Conservation (phyloP, 2,888 invertebrate species). For the Troides aeacus region DNA sequence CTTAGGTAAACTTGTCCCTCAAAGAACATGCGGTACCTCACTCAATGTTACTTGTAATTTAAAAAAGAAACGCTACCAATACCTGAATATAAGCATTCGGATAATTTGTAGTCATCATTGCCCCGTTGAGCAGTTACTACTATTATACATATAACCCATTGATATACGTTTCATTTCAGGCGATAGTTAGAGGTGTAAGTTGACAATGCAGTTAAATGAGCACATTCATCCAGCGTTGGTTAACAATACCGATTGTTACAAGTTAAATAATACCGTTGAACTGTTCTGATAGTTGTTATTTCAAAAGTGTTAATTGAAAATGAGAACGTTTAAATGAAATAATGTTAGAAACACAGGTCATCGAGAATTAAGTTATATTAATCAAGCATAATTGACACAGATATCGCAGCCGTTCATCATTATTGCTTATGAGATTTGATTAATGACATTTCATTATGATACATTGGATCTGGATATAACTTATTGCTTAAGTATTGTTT, state of each 20-base stretch:
- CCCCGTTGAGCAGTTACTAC: neutral
- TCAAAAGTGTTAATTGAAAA: neutral
- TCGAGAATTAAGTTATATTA: too few species aligned
- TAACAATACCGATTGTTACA: neutral
- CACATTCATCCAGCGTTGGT: conserved; percentile 12
- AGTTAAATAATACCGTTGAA: neutral
- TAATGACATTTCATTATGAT: too few species aligned
- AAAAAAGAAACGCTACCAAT: too few species aligned
- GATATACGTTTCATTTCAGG: neutral
- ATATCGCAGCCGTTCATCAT: neutral
- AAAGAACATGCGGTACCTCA: too few species aligned
- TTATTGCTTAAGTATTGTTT: too few species aligned
- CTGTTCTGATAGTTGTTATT: neutral
- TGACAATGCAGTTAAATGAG: conserved; percentile 16
- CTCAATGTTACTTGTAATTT: too few species aligned
- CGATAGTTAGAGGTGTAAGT: neutral
- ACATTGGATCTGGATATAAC: too few species aligned
- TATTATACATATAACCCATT: neutral
- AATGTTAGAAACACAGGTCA: too few species aligned
- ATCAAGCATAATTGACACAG: neutral
- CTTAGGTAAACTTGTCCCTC: too few species aligned
- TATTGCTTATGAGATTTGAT: too few species aligned
- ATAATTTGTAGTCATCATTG: neutral
- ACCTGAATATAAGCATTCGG: too few species aligned
- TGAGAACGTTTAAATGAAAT: neutral